Base-by-base conservation (phyloP, 2,888 invertebrate species). In the Masnerella sp. region DNA sequence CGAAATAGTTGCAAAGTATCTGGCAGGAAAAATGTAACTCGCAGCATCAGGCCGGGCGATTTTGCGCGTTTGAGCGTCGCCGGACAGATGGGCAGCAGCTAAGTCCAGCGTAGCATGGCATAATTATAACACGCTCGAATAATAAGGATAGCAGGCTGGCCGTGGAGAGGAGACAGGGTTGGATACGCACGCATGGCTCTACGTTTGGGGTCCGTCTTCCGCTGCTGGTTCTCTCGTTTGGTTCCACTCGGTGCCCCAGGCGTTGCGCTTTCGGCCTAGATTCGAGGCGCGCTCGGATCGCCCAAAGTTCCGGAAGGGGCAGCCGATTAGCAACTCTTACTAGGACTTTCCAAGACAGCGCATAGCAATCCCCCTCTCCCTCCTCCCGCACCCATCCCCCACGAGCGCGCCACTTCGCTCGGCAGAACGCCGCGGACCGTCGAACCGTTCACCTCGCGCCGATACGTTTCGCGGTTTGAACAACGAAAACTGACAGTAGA, bases 111-210 rank as follows among this genome's bases (percentile, higher is more conserved):
- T 81, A 81, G 79, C 83, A 77, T 80, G 78, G 81, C 81, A 83
- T 82, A 83, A 85, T 84, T 84, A 86, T 85, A 86, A 84, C 84
- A 84, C 85, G 84, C 84, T 85, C 84, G 85, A 86, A 84, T 86
- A 87, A 86, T 85, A 84, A 85, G 84, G 83, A 85, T 83, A 79
- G 75, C 70, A 67, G 74, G 20, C 62, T 47, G 58, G 58, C 54
- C 67, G 64, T 59, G 70, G 73, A 83, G 83, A 87, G 87, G 87
- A 87, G 83, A 85, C 85, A 87, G 85, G 87, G 85, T 87, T 87
- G 85, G 87, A 86, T 87, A 86, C 87, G 86, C 87, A 86, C 85
- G 87, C 87, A 84, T 86, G 85, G 83, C 76, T 80, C 79, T 80
- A 81, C 79, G 84, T 83, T 85, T 80, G 85, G 85, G 86, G 85